Base-by-base conservation (phyloP, 2,113 vertebrate genomes). In the Poecile atricapillus region DNA sequence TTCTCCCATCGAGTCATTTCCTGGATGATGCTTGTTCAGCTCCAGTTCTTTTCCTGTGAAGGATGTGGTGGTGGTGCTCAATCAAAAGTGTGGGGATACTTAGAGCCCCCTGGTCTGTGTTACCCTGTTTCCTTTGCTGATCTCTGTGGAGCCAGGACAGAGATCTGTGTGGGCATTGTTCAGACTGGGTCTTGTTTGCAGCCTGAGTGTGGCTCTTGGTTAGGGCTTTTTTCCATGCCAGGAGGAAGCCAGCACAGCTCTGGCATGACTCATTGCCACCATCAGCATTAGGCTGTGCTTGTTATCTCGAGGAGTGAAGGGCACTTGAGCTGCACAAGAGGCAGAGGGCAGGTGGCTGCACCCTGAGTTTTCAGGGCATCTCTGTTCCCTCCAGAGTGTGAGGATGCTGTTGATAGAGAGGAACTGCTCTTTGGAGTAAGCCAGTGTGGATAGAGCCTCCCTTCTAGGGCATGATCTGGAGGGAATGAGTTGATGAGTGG, bases 1-100 rank as follows among this genome's bases (percentile, higher is more conserved):
- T 94, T 92, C 69, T 94, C 41, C 62, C 13, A 56, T 83, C 0
- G 1, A 92, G 73, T 97, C 83, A 96, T 90, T 96, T 97, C 96
- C 94, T 95, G 92, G 24, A 7, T 83, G 68, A 55, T 87, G 41
- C 56, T 71, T 59, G 49, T 79, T 69, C 67, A 58, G 33, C 68
- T 91, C 46, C n/a, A 41, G 35, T 43, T 92, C 15, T 43, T 43
- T 63, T 27, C 30, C 25, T 56, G 3, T 30, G 41, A 83, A 63
- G 33, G 71, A 56, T 63, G 15, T 1, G 1, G 14, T 83, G n/a
- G 19, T 82, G 35, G 33, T 53, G 11, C 49, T 68, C 62, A 30
- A 3, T 59, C 18, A 30, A 5, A 49, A 64, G 21, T 3, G 6
- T 16, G 15, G 2, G 13, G 10, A 21, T 73, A 5, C 47, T 87